Base-by-base conservation (phyloP, 2,113 vertebrate species). In the Microtus oregoni region DNA sequence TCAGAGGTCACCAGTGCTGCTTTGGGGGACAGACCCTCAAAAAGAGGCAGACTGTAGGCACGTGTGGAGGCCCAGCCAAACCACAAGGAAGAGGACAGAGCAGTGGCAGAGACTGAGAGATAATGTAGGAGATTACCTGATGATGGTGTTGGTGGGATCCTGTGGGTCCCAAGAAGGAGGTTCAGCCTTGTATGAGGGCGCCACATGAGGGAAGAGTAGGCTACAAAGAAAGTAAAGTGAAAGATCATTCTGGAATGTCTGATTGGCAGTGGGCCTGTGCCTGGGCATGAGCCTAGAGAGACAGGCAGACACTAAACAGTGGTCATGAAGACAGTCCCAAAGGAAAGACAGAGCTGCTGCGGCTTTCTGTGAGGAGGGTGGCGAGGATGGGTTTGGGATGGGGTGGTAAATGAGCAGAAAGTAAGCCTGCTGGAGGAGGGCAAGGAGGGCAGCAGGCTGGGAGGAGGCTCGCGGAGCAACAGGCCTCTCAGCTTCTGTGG, bases 381-480 rank as follows among this genome's bases (percentile, higher is more conserved):
- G 12, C 20, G 55, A 70, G 41, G 24, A 35, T 32, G n/a, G 52
- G 30, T n/a, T 55, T 50, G 76, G 77, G 14, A n/a, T 13, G 4
- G 87, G 9, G 52, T 32, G 8, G n/a, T 61, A 30, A 19, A 73
- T 5, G 22, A 12, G 35, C 52, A n/a, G 81, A 73, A 89, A 38
- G 58, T 67, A 58, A 61, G 20, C 8, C 50, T 17, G 35, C 47
- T 63, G 3, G 32, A 17, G 35, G 5, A n/a, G 32, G 72, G n/a
- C 13, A 28, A 50, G 73, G 77, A 65, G 24, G 1, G 6, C 7
- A 55, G 38, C 17, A 14, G 67, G 10, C 3, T 6, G 15, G 61
- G 13, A 28, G 13, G 12, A 77, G 65, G 9, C 70, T 58, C 0
- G 3, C 26, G 32, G 1, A 32, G 61, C n/a, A 72, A 0, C 1